A percentile compares a stretch with the other conserved stretches of the same genome.
These are phyloP conservation scores for Gryllus bimaculatus DNA, from an alignment of 1,140 invertebrate species.

Conservation along the genomic window DNA sequence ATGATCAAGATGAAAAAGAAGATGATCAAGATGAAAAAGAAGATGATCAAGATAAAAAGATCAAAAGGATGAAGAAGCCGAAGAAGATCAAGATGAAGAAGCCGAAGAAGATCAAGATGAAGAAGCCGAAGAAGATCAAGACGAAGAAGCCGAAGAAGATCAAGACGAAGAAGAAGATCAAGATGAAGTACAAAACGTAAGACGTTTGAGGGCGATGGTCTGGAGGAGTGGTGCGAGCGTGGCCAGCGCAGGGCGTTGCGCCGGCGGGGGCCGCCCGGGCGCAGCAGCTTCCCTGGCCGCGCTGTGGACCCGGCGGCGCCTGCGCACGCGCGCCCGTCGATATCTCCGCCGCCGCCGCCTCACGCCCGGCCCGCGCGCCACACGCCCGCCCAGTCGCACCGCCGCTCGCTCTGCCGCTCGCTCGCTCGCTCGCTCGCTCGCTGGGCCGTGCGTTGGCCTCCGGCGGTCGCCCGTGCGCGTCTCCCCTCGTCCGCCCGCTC, in stretches of 20 bases:
- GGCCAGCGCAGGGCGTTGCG: not conserved
- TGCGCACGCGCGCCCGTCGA: not conserved
- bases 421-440: not conserved
- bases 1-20: too few relatives aligned
- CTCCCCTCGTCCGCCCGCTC: not conserved
- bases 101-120: too few relatives aligned
- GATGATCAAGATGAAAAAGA: too few relatives aligned
- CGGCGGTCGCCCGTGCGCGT: not conserved
- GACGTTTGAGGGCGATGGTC: too few relatives aligned
- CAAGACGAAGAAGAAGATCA: too few relatives aligned
- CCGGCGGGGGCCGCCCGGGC: not conserved
- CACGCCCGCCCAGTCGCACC: not conserved
- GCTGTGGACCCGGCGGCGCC: not conserved
- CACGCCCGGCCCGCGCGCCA: not conserved
- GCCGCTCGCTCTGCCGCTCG: not conserved
- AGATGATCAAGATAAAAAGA: too few relatives aligned
- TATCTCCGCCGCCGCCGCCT: not conserved
- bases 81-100: too few relatives aligned
- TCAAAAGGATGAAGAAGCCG: too few relatives aligned
- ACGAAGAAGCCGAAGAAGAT: too few relatives aligned
- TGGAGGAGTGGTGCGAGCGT: too few relatives aligned
- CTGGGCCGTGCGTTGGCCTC: not conserved
- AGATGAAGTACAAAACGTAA: too few relatives aligned
- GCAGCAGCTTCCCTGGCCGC: not conserved
- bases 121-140: too few relatives aligned